Conservation (phyloP, 92 coral and sea anemone genomes). For the Phymanthus crucifer region DNA sequence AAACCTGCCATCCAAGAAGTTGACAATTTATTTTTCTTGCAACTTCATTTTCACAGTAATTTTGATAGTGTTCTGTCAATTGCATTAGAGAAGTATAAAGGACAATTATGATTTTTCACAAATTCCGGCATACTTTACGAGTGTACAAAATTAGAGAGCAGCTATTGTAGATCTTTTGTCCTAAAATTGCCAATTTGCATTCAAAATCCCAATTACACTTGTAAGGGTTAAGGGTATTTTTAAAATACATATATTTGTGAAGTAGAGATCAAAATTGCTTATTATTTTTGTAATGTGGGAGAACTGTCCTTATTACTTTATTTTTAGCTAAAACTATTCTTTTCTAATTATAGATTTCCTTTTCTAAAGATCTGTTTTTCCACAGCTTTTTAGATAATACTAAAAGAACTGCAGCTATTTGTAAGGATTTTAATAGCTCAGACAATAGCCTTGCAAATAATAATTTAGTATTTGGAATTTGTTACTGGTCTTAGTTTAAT, state of each 20-base stretch:
- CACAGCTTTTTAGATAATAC: background rate
- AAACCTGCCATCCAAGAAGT: background rate
- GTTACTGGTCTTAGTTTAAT: background rate
- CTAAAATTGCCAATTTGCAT: background rate
- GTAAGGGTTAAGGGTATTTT: background rate
- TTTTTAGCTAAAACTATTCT: background rate
- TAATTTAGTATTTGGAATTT: background rate
- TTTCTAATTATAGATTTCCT: background rate
- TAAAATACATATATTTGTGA: background rate
- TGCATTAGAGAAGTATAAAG: background rate
- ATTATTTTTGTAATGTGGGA: background rate
- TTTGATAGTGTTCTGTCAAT: background rate
- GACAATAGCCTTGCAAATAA: background rate
- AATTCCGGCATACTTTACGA: background rate
- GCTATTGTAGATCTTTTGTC: too few relatives aligned
- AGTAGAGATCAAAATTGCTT: background rate
- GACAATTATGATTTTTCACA: background rate
- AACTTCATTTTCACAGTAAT: background rate
- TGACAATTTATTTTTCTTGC: background rate
- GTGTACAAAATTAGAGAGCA: background rate
- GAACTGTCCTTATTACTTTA: background rate
- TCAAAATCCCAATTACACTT: background rate
- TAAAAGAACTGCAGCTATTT: background rate
- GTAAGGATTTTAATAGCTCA: background rate
- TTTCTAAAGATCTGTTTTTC: background rate